Percentiles rank a stretch among this genome's conserved stretches.
Evolutionary conservation across 1,140 invertebrate genomes (phyloP).

Genomic region (Pemphigus obesinymphae): DNA sequence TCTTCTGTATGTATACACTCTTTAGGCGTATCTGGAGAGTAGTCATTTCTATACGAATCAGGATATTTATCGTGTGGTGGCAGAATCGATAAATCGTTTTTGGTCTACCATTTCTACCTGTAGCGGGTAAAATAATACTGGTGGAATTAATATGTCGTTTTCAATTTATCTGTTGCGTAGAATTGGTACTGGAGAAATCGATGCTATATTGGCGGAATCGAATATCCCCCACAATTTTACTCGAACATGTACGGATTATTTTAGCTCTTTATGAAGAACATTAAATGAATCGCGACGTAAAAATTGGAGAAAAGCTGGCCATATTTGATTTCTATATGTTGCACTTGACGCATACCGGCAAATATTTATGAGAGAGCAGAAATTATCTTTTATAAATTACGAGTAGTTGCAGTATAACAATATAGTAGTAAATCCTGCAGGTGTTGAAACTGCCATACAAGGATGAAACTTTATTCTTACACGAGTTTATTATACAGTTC

Average conservation of each 20-base stretch:
- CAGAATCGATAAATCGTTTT: too few relatives aligned
- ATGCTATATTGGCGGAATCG: too few relatives aligned
- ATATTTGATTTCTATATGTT: not conserved
- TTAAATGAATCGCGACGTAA: not conserved
- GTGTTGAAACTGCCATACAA: constrained; percentile 28
- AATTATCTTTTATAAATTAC: not conserved
- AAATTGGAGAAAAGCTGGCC: constrained; percentile 1
- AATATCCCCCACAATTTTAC: not conserved
- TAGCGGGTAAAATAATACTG: too few relatives aligned
- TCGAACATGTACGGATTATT: not conserved
- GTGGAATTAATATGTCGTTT: too few relatives aligned
- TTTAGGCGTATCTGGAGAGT: too few relatives aligned
- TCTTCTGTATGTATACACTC: too few relatives aligned
- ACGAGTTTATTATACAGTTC: constrained; percentile 20
- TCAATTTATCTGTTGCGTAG: too few relatives aligned
- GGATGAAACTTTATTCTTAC: constrained; percentile 6
- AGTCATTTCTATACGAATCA: too few relatives aligned
- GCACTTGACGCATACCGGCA: not conserved
- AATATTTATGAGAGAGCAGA: constrained; percentile 1
- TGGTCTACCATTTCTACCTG: too few relatives aligned
- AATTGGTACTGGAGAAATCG: too few relatives aligned
- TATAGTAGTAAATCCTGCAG: constrained; percentile 24
- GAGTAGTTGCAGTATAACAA: not conserved
- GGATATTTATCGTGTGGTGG: too few relatives aligned
- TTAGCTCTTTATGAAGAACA: constrained; percentile 1